Evolutionary conservation across 2,888 invertebrate species (phyloP).

Genomic region (Parnassius orleans): DNA sequence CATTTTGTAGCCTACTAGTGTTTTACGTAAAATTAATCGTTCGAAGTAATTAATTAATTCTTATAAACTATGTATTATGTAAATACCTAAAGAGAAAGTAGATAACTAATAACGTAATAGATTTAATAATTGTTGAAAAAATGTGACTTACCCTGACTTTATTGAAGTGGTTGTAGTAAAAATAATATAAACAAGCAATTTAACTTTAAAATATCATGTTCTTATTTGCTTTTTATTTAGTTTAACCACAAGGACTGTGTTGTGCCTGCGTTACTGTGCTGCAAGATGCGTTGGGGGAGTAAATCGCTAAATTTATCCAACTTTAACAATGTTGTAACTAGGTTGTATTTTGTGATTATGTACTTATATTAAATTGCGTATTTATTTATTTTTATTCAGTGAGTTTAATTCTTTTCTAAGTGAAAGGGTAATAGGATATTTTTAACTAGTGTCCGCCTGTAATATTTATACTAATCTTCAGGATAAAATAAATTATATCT

Average conservation of each 20-base stretch:
- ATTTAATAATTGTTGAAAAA: conserved; percentile 52
- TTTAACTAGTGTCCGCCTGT: too few relatives aligned
- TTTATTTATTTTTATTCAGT: conserved; percentile 39
- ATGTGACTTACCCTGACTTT: conserved; percentile 53
- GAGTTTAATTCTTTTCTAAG: conserved; percentile 11
- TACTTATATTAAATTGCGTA: conserved; percentile 33
- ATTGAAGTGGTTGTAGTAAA: conserved; percentile 60
- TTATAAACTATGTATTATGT: conserved; percentile 8
- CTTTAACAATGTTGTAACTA: too few relatives aligned
- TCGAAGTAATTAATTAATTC: conserved; percentile 3
- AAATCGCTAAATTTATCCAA: too few relatives aligned
- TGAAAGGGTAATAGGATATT: too few relatives aligned
- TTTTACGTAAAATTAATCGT: conserved; percentile 14
- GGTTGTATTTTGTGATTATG: too few relatives aligned
- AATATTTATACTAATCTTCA: too few relatives aligned
- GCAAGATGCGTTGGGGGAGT: too few relatives aligned
- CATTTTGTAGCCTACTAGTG: conserved; percentile 16
- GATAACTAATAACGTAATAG: conserved; percentile 41
- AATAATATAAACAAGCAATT: conserved; percentile 58
- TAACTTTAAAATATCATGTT: conserved; percentile 40
- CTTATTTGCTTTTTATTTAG: conserved; percentile 21
- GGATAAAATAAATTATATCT: too few relatives aligned
- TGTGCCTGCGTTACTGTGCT: too few relatives aligned
- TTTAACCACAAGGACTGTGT: too few relatives aligned
- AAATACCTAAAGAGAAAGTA: conserved; percentile 20